These are phyloP conservation scores for Dendronephthya gigantea DNA, from an alignment of 64 coral and sea anemone genomes.

Conservation along the genomic window DNA sequence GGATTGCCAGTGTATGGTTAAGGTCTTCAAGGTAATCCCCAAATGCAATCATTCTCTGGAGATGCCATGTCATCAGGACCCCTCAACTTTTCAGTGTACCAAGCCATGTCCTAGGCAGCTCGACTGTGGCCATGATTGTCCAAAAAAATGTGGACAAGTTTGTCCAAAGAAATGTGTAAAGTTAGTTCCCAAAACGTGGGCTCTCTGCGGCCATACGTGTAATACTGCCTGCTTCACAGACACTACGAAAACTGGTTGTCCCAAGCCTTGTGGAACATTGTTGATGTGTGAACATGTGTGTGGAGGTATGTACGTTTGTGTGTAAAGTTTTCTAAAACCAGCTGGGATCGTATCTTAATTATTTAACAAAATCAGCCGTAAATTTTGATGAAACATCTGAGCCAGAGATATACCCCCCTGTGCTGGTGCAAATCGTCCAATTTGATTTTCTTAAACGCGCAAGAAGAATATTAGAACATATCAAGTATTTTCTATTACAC, in stretches of 20 bases:
- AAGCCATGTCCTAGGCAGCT: slow-evolving; percentile 25
- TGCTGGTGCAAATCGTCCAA: too few relatives aligned
- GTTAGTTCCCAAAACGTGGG: slow-evolving; percentile 22
- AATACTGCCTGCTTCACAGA: slow-evolving; percentile 19
- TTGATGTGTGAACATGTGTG: slow-evolving; percentile 24
- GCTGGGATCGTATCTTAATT: too few relatives aligned
- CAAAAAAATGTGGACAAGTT: slow-evolving; percentile 33
- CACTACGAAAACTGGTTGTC: slow-evolving; percentile 18
- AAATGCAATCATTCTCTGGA: slow-evolving; percentile 16
- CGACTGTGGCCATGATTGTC: slow-evolving; percentile 64
- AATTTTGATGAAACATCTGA: too few relatives aligned
- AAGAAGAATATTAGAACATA: too few relatives aligned
- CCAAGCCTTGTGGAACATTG: slow-evolving; percentile 26
- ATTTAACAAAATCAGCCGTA: too few relatives aligned
- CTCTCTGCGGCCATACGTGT: slow-evolving; percentile 47
- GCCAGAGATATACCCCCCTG: too few relatives aligned
- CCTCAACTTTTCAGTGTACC: slow-evolving; percentile 22
- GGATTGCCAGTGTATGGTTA: slow-evolving; percentile 25
- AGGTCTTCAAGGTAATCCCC: slow-evolving; percentile 10
- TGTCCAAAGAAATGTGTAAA: slow-evolving; percentile 43
- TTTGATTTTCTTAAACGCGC: too few relatives aligned
- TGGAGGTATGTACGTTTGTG: not conserved
- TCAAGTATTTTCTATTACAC: too few relatives aligned
- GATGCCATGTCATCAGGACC: slow-evolving; percentile 33
- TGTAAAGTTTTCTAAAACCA: too few relatives aligned